Percentiles rank a stretch among this genome's conserved stretches.
phyloP scores from a whole-genome alignment of 2,797 vertebrate species.

The Pangasius larnaudii region DNA sequence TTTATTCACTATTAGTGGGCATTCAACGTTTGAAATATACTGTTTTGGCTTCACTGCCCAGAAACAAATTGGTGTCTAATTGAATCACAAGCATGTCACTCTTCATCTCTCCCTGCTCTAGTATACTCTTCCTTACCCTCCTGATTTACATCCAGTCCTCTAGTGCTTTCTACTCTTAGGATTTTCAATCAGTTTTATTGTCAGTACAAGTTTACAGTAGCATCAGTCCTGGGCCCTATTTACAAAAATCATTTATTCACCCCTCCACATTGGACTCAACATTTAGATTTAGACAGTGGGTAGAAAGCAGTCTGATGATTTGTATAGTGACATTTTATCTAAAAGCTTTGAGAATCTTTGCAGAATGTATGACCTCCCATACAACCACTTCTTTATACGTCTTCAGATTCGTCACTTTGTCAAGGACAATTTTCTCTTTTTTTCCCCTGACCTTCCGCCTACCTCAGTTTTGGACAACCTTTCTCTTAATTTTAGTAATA shows the following conservation, averaged over 20 bases:
- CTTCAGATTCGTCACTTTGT: conserved; percentile 2
- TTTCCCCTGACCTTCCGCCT: background rate
- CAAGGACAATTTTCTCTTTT: background rate
- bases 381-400: background rate
- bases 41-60: conserved; percentile 15
- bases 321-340: conserved; percentile 1
- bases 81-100: background rate
- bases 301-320: background rate
- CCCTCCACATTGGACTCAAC: conserved; percentile 1
- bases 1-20: too few relatives aligned
- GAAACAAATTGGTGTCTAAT: conserved; percentile 10
- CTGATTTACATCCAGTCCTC: conserved; percentile 21
- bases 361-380: background rate
- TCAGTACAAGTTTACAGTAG: background rate
- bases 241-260: conserved; percentile 43
- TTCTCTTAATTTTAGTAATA: background rate
- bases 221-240: conserved; percentile 22
- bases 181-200: conserved; percentile 34
- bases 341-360: conserved; percentile 1
- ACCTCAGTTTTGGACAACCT: background rate
- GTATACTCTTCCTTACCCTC: conserved; percentile 39
- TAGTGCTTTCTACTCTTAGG: conserved; percentile 44
- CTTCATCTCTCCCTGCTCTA: conserved; percentile 17
- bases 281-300: conserved; percentile 44
- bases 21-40: conserved; percentile 27